Base-by-base conservation (phyloP, 2,888 invertebrate species). In the Lasioglossum vierecki region DNA sequence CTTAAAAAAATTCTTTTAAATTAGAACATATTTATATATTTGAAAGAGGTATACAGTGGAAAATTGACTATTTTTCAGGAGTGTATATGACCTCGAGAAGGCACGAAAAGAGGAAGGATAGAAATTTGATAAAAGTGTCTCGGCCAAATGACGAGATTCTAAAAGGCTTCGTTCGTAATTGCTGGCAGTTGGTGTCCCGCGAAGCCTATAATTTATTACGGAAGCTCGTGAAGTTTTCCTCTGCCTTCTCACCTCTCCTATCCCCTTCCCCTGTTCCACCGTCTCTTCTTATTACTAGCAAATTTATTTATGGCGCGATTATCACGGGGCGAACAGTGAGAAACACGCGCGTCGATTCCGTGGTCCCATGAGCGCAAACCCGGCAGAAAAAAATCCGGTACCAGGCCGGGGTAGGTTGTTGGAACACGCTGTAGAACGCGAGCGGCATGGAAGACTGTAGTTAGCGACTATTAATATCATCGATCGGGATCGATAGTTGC, bases 381-480 rank as follows among this genome's bases (percentile, higher is more conserved):
- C 22, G 68, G 41, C 68, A 39, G 46, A 71, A 53, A 60, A 81
- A 81, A 79, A 71, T 63, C 30, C 63, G n/a, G 63, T 63, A 63
- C 63, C 70, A 79, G 73, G 68, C 60, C 13, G 68, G 26, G 63
- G 35, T 57, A 39, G 57, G 46, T 35, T 53, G 75, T 75, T 63
- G 83, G 84, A 91, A 86, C 88, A 86, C 79, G 84, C 83, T 87
- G 86, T 86, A 83, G 90, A 84, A 83, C 78, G 80, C 89, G 85
- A 87, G 88, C 91, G 91, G 88, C 88, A 87, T 89, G 88, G 87
- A 93, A 92, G 91, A 93, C 93, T 93, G 92, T 94, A 93, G 92
- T 94, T 94, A 94, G 92, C 94, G 94, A 93, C 94, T 94, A 94
- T 94, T 94, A 94, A 94, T 94, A 94, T 93, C 93, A 92, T 94